Base-by-base conservation (phyloP, 2,797 vertebrate species). In the Eremophila alpestris region DNA sequence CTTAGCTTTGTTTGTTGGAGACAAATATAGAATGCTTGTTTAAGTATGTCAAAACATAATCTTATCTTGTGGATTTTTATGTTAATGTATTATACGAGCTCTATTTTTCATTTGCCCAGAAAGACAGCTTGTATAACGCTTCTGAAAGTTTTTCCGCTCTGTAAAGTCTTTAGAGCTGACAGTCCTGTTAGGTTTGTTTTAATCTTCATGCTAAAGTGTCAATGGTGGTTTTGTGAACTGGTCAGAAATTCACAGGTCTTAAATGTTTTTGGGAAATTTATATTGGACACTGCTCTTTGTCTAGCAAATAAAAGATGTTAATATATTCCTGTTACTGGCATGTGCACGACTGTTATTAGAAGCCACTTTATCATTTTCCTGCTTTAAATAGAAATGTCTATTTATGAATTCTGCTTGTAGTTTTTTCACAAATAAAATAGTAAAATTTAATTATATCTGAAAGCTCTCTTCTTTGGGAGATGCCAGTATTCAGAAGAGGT, bases 361-460 rank as follows among this genome's bases (percentile, higher is more conserved):
- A 98, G 98, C 99, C 99, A 98, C 98, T 98, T 98, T 98, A 99
- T 99, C 95, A 98, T 99, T 99, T 98, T 98, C 98, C 98, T 97
- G 99, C 99, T 99, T 99, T 98, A 99, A 99, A 99, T 99, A 99
- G 98, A 99, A 99, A 99, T 99, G 99, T 99, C 99, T 99, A 99
- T 99, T 99, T 99, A 99, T 99, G 99, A 99, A 99, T 99, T 99
- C 99, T 99, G 99, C 99, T 99, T 99, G 99, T 99, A 99, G 99
- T 99, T 99, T 99, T 98, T 99, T 99, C 99, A 99, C 99, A 99
- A 99, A 99, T 99, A 99, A 99, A 99, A 99, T 99, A 99, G 98
- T 99, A 98, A 98, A 99, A 99, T 98, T 98, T 98, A 98, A 98
- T 97, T 96, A 97, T 94, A 94, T 96, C 93, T 96, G 91, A 92